Percentiles rank a stretch among this genome's conserved stretches.
Conservation (phyloP, 2,888 invertebrate species). For the Carabus problematicus region DNA sequence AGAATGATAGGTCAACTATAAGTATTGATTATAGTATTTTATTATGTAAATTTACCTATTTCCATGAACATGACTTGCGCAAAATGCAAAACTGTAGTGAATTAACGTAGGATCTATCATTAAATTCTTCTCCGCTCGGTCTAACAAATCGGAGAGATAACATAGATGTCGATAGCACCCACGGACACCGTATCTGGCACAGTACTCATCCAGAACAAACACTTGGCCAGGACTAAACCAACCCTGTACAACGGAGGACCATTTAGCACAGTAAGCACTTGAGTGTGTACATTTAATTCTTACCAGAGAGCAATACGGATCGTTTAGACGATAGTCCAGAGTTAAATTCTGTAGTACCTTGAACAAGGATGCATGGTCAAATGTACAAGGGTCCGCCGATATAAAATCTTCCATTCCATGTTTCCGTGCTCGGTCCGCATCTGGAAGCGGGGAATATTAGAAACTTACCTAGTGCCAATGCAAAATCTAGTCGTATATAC, state of each 20-base stretch:
- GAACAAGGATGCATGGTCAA: slow-evolving; percentile 94
- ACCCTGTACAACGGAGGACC: slow-evolving; percentile 68
- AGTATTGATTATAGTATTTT: neutral
- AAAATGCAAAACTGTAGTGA: slow-evolving; percentile 99
- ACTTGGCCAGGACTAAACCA: slow-evolving; percentile 99
- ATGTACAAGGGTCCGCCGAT: slow-evolving; percentile 97
- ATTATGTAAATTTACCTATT: slow-evolving; percentile 78
- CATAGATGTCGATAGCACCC: slow-evolving; percentile 97
- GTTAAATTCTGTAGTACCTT: slow-evolving; percentile 90
- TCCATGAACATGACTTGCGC: slow-evolving; percentile 98
- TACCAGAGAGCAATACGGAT: slow-evolving; percentile 98
- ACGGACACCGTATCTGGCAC: slow-evolving; percentile 95
- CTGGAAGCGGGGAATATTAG: slow-evolving; percentile 59
- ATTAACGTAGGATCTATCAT: slow-evolving; percentile 99
- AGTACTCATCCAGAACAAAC: slow-evolving; percentile 97
- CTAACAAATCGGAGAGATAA: slow-evolving; percentile 93
- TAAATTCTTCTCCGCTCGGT: slow-evolving; percentile 88
- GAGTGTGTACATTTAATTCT: slow-evolving; percentile 50
- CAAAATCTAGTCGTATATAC: slow-evolving; percentile 58
- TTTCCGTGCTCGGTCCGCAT: slow-evolving; percentile 94
- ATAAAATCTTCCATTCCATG: slow-evolving; percentile 99
- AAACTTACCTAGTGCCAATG: slow-evolving; percentile 1
- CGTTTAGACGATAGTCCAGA: slow-evolving; percentile 93
- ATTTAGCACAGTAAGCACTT: slow-evolving; percentile 1
- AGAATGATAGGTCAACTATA: too few species aligned